Conservation (phyloP, 2,113 vertebrate genomes). For the Dolichotis patagonum region DNA sequence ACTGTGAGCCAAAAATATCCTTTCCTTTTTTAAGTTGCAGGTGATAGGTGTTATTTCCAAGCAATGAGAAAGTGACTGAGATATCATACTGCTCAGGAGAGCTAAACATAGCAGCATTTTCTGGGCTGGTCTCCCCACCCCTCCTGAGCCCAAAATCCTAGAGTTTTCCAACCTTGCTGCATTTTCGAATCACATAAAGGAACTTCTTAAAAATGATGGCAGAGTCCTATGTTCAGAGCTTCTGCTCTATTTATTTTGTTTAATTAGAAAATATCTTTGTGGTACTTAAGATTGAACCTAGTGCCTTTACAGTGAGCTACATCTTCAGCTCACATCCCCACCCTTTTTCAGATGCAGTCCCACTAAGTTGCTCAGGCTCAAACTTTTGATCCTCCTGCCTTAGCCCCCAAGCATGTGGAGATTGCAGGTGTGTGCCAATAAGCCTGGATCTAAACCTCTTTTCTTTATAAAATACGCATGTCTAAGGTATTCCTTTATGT, state of each 20-base stretch:
- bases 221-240: neutral
- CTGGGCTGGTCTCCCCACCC: neutral
- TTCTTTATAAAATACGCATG: conserved; percentile 9
- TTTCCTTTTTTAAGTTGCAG: neutral
- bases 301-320: neutral
- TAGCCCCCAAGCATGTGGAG: neutral
- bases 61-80: neutral
- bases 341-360: neutral
- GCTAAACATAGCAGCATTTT: too few species aligned
- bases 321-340: neutral
- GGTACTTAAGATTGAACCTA: neutral
- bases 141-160: neutral
- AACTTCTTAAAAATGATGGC: neutral
- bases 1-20: neutral
- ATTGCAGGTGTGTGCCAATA: neutral
- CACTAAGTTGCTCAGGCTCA: neutral
- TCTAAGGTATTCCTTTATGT: neutral
- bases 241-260: neutral
- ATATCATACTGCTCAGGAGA: neutral
- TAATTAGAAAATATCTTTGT: neutral
- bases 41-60: neutral
- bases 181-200: neutral
- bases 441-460: neutral
- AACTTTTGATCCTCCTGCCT: neutral
- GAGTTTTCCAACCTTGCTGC: neutral